A percentile compares a stretch with the other conserved stretches of the same genome.
These are phyloP conservation scores for Platyscapa corneri DNA, from an alignment of 1,140 invertebrate species.

Conservation along the genomic window DNA sequence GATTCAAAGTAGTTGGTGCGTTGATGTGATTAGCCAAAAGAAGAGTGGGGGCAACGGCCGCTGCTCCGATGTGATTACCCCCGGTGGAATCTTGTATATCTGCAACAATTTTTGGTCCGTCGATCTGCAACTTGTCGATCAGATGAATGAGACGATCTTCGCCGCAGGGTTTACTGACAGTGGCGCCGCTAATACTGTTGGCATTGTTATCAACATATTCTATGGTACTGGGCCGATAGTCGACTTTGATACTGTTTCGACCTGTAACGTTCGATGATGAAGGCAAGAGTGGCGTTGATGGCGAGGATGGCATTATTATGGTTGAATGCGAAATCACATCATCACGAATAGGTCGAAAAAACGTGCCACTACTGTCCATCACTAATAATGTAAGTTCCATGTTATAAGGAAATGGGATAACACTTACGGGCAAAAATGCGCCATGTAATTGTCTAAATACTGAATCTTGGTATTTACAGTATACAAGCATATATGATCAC, in stretches of 20 bases:
- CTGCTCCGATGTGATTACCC: conserved; percentile 41
- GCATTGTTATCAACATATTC: conserved; percentile 75
- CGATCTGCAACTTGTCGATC: conserved; percentile 68
- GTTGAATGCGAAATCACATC: conserved; percentile 59
- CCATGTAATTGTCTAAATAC: not conserved
- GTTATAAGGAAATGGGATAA: not conserved
- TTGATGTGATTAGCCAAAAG: conserved; percentile 66
- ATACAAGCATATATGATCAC: too few species aligned
- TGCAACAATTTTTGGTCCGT: conserved; percentile 59
- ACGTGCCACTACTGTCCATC: conserved; percentile 56
- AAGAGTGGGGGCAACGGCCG: conserved; percentile 58
- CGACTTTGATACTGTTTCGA: conserved; percentile 64
- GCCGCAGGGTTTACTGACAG: conserved; percentile 58
- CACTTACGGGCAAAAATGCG: not conserved
- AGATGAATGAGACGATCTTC: conserved; percentile 65
- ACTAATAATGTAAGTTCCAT: conserved; percentile 18
- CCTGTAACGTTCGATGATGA: conserved; percentile 67
- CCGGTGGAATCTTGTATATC: conserved; percentile 57
- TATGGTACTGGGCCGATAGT: conserved; percentile 69
- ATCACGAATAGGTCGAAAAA: conserved; percentile 71
- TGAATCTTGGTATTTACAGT: too few species aligned
- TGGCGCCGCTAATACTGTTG: conserved; percentile 65
- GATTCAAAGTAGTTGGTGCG: conserved; percentile 55
- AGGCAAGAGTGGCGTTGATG: conserved; percentile 59
- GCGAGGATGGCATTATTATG: conserved; percentile 59